These are phyloP conservation scores for Grallaria varia DNA, from an alignment of 2,113 vertebrate genomes.

Conservation along the genomic window DNA sequence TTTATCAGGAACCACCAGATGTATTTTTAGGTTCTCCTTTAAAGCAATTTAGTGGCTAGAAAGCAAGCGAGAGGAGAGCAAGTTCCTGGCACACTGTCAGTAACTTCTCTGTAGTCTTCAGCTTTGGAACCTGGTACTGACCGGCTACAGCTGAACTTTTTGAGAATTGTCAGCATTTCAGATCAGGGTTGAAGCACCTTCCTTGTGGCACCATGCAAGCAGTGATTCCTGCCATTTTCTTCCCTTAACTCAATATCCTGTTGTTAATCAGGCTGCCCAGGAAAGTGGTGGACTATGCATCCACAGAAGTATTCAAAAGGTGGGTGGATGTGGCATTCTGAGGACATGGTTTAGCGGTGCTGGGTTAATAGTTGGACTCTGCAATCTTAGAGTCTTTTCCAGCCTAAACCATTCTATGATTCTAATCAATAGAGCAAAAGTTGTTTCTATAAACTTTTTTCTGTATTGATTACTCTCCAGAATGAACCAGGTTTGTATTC, in stretches of 20 bases:
- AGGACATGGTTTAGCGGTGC: neutral
- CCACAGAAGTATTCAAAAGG: neutral
- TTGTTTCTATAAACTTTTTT: neutral
- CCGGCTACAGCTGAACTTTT: neutral
- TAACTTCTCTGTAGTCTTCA: neutral
- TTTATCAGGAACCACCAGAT: conserved; percentile 29
- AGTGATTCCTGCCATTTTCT: neutral
- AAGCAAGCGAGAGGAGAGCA: neutral
- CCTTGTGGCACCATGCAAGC: neutral
- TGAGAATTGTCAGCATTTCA: neutral
- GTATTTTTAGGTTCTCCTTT: conserved; percentile 39
- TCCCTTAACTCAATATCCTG: neutral
- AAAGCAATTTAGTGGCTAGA: neutral
- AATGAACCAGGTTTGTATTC: neutral
- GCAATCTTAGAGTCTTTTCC: neutral
- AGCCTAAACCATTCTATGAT: neutral
- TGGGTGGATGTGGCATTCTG: neutral
- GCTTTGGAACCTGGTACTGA: neutral
- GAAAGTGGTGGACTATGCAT: neutral
- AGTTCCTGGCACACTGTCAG: neutral
- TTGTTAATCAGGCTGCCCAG: neutral
- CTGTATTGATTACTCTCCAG: neutral
- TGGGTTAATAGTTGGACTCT: neutral
- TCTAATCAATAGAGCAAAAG: neutral
- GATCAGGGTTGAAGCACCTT: neutral